Conservation (phyloP, 2,888 invertebrate genomes). For the Ormia ochracea region DNA sequence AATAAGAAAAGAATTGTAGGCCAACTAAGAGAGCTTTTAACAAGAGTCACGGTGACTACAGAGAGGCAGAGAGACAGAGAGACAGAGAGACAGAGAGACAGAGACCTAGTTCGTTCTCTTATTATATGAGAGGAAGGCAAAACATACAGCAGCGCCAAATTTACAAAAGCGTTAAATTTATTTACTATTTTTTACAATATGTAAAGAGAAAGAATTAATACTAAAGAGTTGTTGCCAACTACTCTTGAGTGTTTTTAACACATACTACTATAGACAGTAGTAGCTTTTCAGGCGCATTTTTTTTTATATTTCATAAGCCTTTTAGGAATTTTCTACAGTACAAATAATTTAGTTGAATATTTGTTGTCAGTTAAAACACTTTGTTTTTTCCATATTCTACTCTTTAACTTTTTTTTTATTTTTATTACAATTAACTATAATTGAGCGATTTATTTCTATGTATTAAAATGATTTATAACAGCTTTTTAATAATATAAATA, state of each 20-base stretch:
- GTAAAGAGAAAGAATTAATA: neutral
- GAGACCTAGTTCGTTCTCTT: neutral
- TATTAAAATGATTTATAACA: neutral
- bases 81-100: neutral
- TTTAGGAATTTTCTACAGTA: constrained; percentile 25
- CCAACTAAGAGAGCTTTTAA: neutral
- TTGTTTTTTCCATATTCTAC: neutral
- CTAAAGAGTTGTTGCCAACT: neutral
- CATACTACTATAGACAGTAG: neutral
- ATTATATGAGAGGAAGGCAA: neutral
- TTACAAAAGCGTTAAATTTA: constrained; percentile 50
- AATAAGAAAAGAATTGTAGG: neutral
- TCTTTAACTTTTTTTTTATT: too few species aligned
- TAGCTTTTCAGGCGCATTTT: neutral
- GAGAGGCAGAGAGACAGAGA: neutral
- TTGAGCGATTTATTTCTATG: neutral
- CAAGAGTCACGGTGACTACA: neutral
- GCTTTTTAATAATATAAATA: neutral
- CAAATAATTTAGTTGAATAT: constrained; percentile 24
- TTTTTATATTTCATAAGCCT: constrained; percentile 26
- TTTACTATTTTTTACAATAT: constrained; percentile 31
- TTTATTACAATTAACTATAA: neutral
- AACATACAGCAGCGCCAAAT: constrained; percentile 65
- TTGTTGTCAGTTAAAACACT: constrained; percentile 15
- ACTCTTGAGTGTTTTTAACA: constrained; percentile 48